Conservation (phyloP, 2,888 invertebrate species). For the Scelioninae gen. 2 region DNA sequence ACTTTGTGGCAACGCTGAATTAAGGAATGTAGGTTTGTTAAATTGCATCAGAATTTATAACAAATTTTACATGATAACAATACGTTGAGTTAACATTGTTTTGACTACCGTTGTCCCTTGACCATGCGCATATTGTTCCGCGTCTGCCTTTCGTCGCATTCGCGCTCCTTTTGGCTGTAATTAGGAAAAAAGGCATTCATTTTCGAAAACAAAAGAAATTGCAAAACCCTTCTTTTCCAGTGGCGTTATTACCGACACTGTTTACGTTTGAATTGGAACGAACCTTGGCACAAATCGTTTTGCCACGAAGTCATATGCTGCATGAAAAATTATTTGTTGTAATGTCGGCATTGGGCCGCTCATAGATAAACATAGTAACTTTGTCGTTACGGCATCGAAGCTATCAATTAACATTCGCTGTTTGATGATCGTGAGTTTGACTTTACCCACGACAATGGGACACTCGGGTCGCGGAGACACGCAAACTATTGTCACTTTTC, state of each 20-base stretch:
- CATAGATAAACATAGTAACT: constrained; percentile 54
- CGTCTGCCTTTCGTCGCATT: too few relatives aligned
- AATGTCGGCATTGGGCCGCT: constrained; percentile 44
- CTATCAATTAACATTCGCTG: constrained; percentile 52
- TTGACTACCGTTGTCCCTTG: too few relatives aligned
- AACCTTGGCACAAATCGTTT: constrained; percentile 53
- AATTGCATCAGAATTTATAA: too few relatives aligned
- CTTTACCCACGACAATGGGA: constrained; percentile 50
- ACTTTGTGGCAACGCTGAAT: too few relatives aligned
- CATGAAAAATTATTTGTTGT: constrained; percentile 56
- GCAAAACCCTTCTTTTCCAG: too few relatives aligned
- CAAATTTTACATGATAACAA: too few relatives aligned
- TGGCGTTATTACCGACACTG: too few relatives aligned
- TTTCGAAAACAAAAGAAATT: neutral
- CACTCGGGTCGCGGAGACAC: constrained; percentile 35
- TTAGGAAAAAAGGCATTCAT: neutral
- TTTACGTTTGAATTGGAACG: constrained; percentile 29
- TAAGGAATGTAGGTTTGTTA: too few relatives aligned
- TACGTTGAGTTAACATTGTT: too few relatives aligned
- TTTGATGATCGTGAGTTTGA: constrained; percentile 45
- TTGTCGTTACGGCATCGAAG: constrained; percentile 53
- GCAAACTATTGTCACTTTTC: constrained; percentile 36
- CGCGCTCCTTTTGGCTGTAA: too few relatives aligned
- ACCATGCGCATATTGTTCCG: too few relatives aligned
- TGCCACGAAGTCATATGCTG: constrained; percentile 33